Percentiles rank a stretch among this genome's conserved stretches.
Evolutionary conservation across 1,140 invertebrate genomes (phyloP).

Genomic region (Cyclargus thomasi): DNA sequence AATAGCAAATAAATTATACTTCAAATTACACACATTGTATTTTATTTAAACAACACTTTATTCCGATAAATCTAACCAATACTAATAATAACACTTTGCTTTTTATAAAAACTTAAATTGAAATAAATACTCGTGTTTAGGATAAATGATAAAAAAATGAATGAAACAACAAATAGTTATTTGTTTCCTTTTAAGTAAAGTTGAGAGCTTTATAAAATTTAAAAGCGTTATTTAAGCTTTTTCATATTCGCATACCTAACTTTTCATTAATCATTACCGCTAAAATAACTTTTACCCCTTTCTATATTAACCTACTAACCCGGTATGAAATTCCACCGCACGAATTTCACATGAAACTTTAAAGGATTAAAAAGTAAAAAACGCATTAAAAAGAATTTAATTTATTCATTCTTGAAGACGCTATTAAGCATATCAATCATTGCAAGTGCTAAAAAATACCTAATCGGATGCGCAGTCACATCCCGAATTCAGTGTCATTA

Average conservation of each 20-base stretch:
- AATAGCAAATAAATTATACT: no score
- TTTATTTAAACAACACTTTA: no score
- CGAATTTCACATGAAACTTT: slow-evolving; percentile 31
- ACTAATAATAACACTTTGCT: no score
- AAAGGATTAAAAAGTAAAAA: slow-evolving; percentile 23
- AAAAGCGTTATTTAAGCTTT: slow-evolving; percentile 8
- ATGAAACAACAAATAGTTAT: no score
- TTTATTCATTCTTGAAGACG: slow-evolving; percentile 29
- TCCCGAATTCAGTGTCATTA: slow-evolving; percentile 35
- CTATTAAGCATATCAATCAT: slow-evolving; percentile 34
- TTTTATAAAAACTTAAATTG: no score
- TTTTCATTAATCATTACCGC: slow-evolving; percentile 1
- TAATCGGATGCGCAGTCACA: slow-evolving; percentile 34
- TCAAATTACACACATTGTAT: no score
- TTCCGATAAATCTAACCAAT: no score
- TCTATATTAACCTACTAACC: slow-evolving; percentile 20
- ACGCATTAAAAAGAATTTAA: slow-evolving; percentile 25
- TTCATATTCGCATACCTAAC: slow-evolving; percentile 18
- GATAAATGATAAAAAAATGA: no score
- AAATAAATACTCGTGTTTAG: no score
- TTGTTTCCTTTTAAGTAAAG: no score
- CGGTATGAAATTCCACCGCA: slow-evolving; percentile 26
- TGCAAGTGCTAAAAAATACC: slow-evolving; percentile 34
- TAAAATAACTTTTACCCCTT: background rate
- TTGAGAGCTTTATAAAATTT: no score